phyloP scores from a whole-genome alignment of 2,888 invertebrate species.

The Agonum fuliginosum region DNA sequence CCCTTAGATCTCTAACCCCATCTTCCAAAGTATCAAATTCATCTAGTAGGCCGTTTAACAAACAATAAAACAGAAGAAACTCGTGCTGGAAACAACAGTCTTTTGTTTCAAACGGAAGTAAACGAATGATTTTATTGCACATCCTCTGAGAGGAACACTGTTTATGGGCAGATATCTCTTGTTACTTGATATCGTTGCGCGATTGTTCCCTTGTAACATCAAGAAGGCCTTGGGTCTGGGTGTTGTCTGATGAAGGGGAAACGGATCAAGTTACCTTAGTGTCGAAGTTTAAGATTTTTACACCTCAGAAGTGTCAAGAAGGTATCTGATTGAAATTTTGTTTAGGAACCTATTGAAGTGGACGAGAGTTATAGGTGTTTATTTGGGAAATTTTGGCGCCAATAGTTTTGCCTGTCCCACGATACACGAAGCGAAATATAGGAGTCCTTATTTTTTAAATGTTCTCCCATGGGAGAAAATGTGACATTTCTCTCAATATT shows the following conservation, averaged over 20 bases:
- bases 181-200: slow-evolving; percentile 36
- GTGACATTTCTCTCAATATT: too few relatives aligned
- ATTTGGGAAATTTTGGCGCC: slow-evolving; percentile 9
- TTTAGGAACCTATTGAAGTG: slow-evolving; percentile 10
- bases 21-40: slow-evolving; percentile 36
- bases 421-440: too few relatives aligned
- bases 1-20: slow-evolving; percentile 13
- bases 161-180: slow-evolving; percentile 17
- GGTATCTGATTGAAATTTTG: slow-evolving; percentile 35
- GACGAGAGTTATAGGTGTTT: not conserved
- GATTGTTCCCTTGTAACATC: slow-evolving; percentile 2
- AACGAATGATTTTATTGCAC: slow-evolving; percentile 5
- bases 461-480: too few relatives aligned
- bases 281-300: slow-evolving; percentile 33
- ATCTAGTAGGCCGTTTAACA: slow-evolving; percentile 45
- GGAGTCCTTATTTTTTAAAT: too few relatives aligned
- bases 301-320: slow-evolving; percentile 28
- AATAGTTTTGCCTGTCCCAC: not conserved
- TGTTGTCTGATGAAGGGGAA: slow-evolving; percentile 5
- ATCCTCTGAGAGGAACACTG: slow-evolving; percentile 8
- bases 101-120: slow-evolving; percentile 44
- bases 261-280: slow-evolving; percentile 32
- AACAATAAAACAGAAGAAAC: slow-evolving; percentile 33
- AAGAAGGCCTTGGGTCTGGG: not conserved
- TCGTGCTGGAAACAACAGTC: slow-evolving; percentile 28